Evolutionary conservation across 2,797 vertebrate genomes (phyloP), one percentile per base, ranked within the genome.

Genomic region (Melanotaenia boesemani): DNA sequence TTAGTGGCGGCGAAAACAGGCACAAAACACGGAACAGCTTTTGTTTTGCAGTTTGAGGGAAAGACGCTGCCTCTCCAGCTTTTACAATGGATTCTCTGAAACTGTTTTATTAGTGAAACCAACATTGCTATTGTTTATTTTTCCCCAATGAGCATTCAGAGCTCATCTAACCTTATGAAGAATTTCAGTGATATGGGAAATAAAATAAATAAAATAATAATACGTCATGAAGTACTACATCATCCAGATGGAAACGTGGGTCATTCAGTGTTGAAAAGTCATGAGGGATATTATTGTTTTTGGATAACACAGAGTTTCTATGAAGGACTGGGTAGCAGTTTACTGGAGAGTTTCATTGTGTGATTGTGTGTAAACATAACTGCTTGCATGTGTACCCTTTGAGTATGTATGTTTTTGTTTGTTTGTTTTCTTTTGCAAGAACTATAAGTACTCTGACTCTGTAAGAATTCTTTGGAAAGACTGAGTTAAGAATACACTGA

Each of bases 21-120:
- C 89, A 94, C 94, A 95, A 94, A 94, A 88, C 91, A 92, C 89
- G 92, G 93, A 95, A 94, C 91, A 91, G 91, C 92, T 92, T 93
- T 94, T 93, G 91, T 94, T 86, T 86, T 89, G 65, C 67, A 59
- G 84, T 83, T 72, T 18, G n/a, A 78, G 79, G 85, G 81, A 90
- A 84, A 88, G 86, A 86, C 77, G 56, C 79, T 84, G 86, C 78
- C 80, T 88, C 77, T 82, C 72, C 74, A 77, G 79, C 67, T 54
- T 81, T 87, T 76, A 92, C 91, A 93, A 92, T 89, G 72, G 87
- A 72, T 79, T 77, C 64, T 58, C 64, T 80, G 77, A 83, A 81
- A 71, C 63, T 69, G 67, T 88, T 92, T 86, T 82, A 89, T 85
- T 84, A 67, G 79, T 72, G 81, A 81, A 91, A 93, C 90, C 93